Evolutionary conservation across 2,113 vertebrate species (phyloP).

Genomic region (Microtus pennsylvanicus): DNA sequence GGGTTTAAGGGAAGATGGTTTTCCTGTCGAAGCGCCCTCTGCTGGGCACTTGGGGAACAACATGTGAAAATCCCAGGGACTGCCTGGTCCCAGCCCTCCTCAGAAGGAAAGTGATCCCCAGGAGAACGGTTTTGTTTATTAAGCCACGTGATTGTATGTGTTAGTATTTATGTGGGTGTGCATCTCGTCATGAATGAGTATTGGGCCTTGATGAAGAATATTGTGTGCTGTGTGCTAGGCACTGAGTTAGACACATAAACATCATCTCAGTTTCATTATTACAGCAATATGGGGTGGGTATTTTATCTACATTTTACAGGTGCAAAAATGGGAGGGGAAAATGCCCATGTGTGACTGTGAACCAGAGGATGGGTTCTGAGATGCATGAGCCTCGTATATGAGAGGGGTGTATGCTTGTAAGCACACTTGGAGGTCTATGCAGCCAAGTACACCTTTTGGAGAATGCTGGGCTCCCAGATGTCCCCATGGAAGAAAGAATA

Average conservation of each 20-base stretch:
- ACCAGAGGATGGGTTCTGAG: neutral
- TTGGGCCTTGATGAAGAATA: neutral
- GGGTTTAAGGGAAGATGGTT: neutral
- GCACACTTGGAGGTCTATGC: neutral
- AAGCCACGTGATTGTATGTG: neutral
- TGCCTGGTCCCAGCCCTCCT: constrained; percentile 2
- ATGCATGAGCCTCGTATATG: neutral
- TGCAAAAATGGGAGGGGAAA: neutral
- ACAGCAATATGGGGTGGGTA: neutral
- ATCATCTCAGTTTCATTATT: constrained; percentile 5
- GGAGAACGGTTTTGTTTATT: constrained; percentile 44
- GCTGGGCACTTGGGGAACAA: constrained; percentile 26
- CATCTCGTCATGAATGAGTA: neutral
- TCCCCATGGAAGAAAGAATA: neutral
- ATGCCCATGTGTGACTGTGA: neutral
- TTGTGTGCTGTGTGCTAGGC: neutral
- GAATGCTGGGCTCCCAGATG: neutral
- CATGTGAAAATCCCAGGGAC: neutral
- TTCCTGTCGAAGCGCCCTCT: constrained; percentile 34
- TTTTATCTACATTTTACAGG: neutral
- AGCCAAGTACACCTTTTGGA: neutral
- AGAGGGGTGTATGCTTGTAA: neutral
- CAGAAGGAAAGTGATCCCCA: constrained; percentile 5
- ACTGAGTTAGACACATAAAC: neutral
- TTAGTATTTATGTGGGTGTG: neutral